Evolutionary conservation across 2,888 invertebrate species (phyloP).

Genomic region (Odontothrips loti): DNA sequence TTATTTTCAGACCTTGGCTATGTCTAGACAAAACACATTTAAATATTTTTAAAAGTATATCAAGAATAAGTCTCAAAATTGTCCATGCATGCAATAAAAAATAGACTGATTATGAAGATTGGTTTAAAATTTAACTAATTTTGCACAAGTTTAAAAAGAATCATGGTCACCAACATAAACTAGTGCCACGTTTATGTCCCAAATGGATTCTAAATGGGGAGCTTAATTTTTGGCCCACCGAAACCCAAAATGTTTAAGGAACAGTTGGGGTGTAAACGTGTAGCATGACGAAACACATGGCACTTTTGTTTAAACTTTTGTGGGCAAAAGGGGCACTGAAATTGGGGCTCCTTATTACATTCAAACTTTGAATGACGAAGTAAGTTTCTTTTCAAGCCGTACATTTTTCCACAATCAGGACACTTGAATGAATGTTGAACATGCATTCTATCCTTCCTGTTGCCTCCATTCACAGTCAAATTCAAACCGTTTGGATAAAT

Average conservation of each 20-base stretch:
- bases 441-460: background rate
- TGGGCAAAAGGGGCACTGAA: constrained; percentile 42
- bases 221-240: background rate
- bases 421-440: background rate
- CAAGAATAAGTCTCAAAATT: too few species aligned
- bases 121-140: background rate
- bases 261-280: background rate
- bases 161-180: background rate
- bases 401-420: constrained; percentile 12
- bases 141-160: background rate
- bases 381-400: background rate
- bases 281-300: constrained; percentile 7
- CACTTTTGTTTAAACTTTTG: constrained; percentile 8
- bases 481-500: background rate
- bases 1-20: too few species aligned
- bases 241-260: background rate
- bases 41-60: too few species aligned
- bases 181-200: too few species aligned
- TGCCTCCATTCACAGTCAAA: background rate
- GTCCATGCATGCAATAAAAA: background rate
- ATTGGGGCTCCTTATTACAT: constrained; percentile 44
- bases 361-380: constrained; percentile 37
- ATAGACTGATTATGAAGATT: background rate
- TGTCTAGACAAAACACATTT: too few species aligned
- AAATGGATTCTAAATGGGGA: background rate